phyloP scores from a whole-genome alignment of 2,113 vertebrate genomes.

The Podarcis raffonei region DNA sequence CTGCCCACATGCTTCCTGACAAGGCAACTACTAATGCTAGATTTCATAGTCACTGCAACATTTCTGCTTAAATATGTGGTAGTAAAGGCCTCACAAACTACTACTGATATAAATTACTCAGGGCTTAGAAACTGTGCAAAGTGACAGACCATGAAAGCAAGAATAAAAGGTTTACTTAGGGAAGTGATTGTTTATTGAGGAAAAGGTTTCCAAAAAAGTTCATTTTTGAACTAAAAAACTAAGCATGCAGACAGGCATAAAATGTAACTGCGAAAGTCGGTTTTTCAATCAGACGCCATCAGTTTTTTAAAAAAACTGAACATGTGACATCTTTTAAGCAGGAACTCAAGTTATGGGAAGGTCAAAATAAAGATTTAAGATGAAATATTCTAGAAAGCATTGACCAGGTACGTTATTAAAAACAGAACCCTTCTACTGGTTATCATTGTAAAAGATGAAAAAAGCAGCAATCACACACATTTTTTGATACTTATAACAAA shows the following conservation, averaged over 20 bases:
- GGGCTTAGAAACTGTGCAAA: background rate
- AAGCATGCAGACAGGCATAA: background rate
- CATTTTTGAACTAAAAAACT: background rate
- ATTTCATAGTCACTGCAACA: conserved; percentile 13
- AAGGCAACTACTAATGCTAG: conserved; percentile 1
- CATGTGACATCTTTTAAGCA: background rate
- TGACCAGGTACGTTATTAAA: background rate
- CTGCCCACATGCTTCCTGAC: background rate
- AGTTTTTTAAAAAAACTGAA: background rate
- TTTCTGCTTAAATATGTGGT: background rate
- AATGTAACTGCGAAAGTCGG: background rate
- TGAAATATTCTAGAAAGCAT: background rate
- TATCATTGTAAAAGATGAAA: background rate
- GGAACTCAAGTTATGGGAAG: background rate
- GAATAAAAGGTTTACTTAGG: background rate
- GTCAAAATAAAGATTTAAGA: background rate
- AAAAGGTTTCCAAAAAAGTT: background rate
- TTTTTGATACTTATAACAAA: background rate
- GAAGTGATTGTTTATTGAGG: background rate
- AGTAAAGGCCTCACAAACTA: background rate
- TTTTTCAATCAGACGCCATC: background rate
- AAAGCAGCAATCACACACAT: no score
- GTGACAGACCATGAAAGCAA: background rate
- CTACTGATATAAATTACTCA: background rate
- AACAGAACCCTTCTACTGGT: background rate